Evolutionary conservation across 2,888 invertebrate genomes (phyloP).

Genomic region (Caradrina clavipalpis): DNA sequence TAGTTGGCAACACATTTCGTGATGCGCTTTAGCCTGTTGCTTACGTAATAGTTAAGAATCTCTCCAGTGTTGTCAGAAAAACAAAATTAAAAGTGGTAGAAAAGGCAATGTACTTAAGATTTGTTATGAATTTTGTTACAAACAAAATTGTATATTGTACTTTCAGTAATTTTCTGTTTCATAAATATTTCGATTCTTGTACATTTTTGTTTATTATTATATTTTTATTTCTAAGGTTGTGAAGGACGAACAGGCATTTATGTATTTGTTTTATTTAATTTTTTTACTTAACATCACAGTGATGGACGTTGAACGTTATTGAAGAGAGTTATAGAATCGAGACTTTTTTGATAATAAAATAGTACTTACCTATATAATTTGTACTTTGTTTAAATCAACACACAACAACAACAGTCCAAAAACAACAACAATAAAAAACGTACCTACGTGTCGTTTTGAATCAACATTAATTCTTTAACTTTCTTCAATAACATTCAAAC

Average conservation of each 20-base stretch:
- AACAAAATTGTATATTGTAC: slow-evolving; percentile 58
- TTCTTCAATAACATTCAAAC: slow-evolving; percentile 34
- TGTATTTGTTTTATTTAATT: slow-evolving; percentile 38
- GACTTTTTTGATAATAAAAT: neutral
- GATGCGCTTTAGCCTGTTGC: slow-evolving; percentile 51
- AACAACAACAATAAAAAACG: no score
- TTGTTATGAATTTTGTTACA: slow-evolving; percentile 69
- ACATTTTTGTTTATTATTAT: slow-evolving; percentile 64
- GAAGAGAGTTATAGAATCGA: slow-evolving; percentile 6
- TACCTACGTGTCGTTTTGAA: no score
- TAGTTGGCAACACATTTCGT: slow-evolving; percentile 44
- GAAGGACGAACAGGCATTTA: slow-evolving; percentile 70
- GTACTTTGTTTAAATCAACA: neutral
- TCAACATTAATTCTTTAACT: neutral
- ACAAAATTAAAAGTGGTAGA: slow-evolving; percentile 51
- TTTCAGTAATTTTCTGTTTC: slow-evolving; percentile 53
- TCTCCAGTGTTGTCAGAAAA: slow-evolving; percentile 65
- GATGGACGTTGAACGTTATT: slow-evolving; percentile 18
- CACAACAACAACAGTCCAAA: no score
- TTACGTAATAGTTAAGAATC: slow-evolving; percentile 52
- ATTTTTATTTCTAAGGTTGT: slow-evolving; percentile 76
- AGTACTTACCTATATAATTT: neutral
- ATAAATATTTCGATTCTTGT: slow-evolving; percentile 63
- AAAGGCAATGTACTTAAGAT: slow-evolving; percentile 79
- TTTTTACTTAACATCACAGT: slow-evolving; percentile 23